Evolutionary conservation across 2,797 vertebrate species (phyloP).

Genomic region (Coendou prehensilis): DNA sequence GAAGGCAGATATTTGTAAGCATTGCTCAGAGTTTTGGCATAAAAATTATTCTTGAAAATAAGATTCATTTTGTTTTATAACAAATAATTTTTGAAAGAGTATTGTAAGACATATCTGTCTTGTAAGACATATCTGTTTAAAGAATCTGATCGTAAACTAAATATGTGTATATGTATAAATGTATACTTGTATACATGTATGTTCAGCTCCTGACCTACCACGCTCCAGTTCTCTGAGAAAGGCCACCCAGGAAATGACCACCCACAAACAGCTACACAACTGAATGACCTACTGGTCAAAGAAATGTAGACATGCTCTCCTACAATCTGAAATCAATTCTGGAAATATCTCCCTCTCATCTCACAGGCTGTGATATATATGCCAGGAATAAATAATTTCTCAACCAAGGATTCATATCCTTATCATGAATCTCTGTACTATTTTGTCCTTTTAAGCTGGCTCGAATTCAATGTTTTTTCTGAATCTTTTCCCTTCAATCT

Average conservation of each 20-base stretch:
- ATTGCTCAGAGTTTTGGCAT: constrained; percentile 29
- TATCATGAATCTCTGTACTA: not conserved
- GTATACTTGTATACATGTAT: not conserved
- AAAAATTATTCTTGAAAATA: constrained; percentile 42
- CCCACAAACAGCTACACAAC: not conserved
- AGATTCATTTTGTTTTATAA: constrained; percentile 46
- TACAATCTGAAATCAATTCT: not conserved
- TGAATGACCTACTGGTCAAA: not conserved
- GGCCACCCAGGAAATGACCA: constrained; percentile 52
- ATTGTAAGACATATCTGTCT: not conserved
- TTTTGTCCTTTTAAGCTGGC: not conserved
- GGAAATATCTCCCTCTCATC: not conserved
- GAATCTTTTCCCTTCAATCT: not conserved
- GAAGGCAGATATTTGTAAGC: constrained; percentile 17
- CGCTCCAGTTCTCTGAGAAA: not conserved
- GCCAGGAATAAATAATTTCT: constrained; percentile 15
- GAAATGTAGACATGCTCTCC: constrained; percentile 48
- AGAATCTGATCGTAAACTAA: constrained; percentile 25
- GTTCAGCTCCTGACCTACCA: not conserved
- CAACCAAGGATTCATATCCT: not conserved
- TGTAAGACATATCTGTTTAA: not conserved
- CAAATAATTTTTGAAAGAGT: not conserved
- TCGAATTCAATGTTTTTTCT: not conserved
- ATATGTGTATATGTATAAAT: not conserved
- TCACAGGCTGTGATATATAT: constrained; percentile 4